phyloP scores from a whole-genome alignment of 2,888 invertebrate genomes.

The Arrhopalites spinosus region DNA sequence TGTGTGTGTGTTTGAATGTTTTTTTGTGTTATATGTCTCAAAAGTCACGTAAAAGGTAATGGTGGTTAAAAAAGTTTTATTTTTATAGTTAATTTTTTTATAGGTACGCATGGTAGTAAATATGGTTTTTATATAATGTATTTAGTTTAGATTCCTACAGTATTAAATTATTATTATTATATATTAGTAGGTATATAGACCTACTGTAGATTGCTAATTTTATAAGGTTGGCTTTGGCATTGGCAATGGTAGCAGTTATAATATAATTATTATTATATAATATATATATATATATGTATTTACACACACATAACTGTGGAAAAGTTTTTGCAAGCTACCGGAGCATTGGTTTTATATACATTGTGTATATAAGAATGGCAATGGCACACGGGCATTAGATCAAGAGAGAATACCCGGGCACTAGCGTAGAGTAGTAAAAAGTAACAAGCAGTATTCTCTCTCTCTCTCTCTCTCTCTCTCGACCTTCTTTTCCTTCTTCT shows the following conservation, averaged over 20 bases:
- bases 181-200: constrained; percentile 14
- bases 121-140: constrained; percentile 9
- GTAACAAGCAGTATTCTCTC: not conserved
- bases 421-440: not conserved
- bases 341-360: not conserved
- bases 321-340: not conserved
- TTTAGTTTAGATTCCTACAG: not conserved
- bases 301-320: not conserved
- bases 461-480: not conserved
- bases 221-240: constrained; percentile 30
- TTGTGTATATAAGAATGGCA: not conserved
- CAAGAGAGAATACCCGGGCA: not conserved
- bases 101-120: constrained; percentile 34
- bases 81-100: constrained; percentile 22
- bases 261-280: not conserved
- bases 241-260: constrained; percentile 14
- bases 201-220: not conserved
- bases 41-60: constrained; percentile 6
- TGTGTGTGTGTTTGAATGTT: not conserved
- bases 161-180: not conserved
- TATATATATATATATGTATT: not conserved
- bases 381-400: not conserved
- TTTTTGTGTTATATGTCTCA: too few relatives aligned
- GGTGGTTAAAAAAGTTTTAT: constrained; percentile 14
- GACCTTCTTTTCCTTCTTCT: not conserved